These are phyloP conservation scores for Entelurus aequoreus DNA, from an alignment of 2,113 vertebrate species.

Conservation along the genomic window DNA sequence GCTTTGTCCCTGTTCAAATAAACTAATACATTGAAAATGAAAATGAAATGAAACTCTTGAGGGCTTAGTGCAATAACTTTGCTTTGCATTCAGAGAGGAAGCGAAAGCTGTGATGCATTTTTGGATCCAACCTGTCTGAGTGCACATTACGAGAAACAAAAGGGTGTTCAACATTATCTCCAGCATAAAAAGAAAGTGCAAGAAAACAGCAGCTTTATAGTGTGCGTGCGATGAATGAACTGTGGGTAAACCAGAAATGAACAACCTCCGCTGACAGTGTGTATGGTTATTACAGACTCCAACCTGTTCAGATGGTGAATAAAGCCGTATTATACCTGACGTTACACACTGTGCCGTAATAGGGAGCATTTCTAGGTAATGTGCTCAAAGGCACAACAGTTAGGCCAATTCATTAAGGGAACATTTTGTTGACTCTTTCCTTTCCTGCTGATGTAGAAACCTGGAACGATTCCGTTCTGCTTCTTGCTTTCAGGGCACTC, in stretches of 20 bases:
- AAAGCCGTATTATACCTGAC: slow-evolving; percentile 15
- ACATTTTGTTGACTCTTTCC: slow-evolving; percentile 20
- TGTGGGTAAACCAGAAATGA: slow-evolving; percentile 22
- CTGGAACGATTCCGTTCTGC: slow-evolving; percentile 45
- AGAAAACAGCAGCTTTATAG: slow-evolving; percentile 25
- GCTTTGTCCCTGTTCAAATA: no score
- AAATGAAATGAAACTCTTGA: no score
- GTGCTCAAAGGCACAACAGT: slow-evolving; percentile 26
- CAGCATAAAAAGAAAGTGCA: slow-evolving; percentile 27
- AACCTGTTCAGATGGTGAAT: slow-evolving; percentile 34
- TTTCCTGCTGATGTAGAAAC: slow-evolving; percentile 47
- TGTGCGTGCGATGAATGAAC: slow-evolving; percentile 43
- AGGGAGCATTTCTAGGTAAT: slow-evolving; percentile 24
- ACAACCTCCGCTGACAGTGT: slow-evolving; percentile 3
- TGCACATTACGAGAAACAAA: background rate
- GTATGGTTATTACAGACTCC: slow-evolving; percentile 14
- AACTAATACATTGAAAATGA: no score
- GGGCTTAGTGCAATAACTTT: no score
- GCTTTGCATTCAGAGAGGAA: no score
- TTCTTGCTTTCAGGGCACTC: slow-evolving; percentile 40
- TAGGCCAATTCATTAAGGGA: slow-evolving; percentile 37
- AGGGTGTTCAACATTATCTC: background rate
- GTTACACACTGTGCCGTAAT: slow-evolving; percentile 44
- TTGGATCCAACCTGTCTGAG: no score
- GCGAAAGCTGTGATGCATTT: no score